Percentiles rank a stretch among this genome's conserved stretches.
Evolutionary conservation across 2,797 vertebrate genomes (phyloP).

Genomic region (Ataeniobius toweri): DNA sequence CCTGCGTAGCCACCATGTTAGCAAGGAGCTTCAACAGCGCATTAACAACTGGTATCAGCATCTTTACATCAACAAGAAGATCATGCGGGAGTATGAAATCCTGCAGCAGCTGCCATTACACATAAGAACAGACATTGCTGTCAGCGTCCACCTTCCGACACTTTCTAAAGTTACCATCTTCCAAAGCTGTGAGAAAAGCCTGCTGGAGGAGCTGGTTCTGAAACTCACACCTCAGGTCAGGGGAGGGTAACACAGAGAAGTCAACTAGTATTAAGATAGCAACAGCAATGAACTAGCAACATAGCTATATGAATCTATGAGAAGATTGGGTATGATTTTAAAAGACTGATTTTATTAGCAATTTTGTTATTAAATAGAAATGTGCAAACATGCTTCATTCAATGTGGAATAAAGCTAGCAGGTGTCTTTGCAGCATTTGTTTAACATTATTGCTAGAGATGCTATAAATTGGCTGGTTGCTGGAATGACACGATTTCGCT

Average conservation of each 20-base stretch:
- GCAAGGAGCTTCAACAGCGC: slow-evolving; percentile 74
- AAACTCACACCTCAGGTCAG: slow-evolving; percentile 88
- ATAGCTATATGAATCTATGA: no score
- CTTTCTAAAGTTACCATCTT: slow-evolving; percentile 93
- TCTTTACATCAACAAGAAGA: slow-evolving; percentile 89
- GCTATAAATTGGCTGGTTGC: background rate
- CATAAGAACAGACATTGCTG: slow-evolving; percentile 87
- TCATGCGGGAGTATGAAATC: slow-evolving; percentile 86
- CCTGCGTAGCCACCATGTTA: slow-evolving; percentile 80
- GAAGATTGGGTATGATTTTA: no score
- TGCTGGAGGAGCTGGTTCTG: slow-evolving; percentile 90
- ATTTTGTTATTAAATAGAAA: no score
- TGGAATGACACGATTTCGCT: background rate
- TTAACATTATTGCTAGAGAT: background rate
- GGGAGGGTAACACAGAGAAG: background rate
- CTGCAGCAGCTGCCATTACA: slow-evolving; percentile 83
- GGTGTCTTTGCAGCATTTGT: background rate
- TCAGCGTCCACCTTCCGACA: slow-evolving; percentile 88
- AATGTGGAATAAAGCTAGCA: no score
- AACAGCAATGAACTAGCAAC: background rate
- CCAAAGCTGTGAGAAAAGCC: slow-evolving; percentile 87
- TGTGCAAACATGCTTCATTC: no score
- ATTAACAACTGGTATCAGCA: slow-evolving; percentile 91
- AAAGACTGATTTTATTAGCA: no score
- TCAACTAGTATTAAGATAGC: background rate